These are phyloP conservation scores for Nephrocerus scutellatus DNA, from an alignment of 2,888 invertebrate species.

Conservation along the genomic window DNA sequence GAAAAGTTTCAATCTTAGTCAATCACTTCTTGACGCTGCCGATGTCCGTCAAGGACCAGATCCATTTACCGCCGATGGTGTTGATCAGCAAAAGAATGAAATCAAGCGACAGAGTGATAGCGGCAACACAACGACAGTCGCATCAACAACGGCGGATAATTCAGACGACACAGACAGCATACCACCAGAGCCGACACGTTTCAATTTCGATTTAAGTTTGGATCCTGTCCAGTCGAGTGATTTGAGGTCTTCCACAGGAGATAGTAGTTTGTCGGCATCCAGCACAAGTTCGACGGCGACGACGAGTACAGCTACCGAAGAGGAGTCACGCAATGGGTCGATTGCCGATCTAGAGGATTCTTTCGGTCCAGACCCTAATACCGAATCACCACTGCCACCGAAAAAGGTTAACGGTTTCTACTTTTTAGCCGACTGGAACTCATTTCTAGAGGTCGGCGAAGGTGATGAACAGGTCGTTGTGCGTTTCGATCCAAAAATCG, in stretches of 20 bases:
- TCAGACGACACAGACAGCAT: conserved; percentile 16
- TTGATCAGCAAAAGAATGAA: conserved; percentile 48
- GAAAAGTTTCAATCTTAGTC: conserved; percentile 37
- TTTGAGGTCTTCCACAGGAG: conserved; percentile 16
- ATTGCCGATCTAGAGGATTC: conserved; percentile 65
- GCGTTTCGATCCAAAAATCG: conserved; percentile 71
- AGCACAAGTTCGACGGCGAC: too few relatives aligned
- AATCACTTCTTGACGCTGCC: conserved; percentile 38
- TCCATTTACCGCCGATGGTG: conserved; percentile 41
- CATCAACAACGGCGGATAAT: conserved; percentile 3
- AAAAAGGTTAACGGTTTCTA: conserved; percentile 71
- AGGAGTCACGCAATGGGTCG: conserved; percentile 40
- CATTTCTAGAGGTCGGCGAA: conserved; percentile 74
- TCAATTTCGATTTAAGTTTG: conserved; percentile 33
- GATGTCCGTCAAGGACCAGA: conserved; percentile 45
- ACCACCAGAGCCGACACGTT: conserved; percentile 31
- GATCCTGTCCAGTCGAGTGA: conserved; percentile 19
- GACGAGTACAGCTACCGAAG: conserved; percentile 31
- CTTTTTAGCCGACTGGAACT: conserved; percentile 80
- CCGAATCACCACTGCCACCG: conserved; percentile 59
- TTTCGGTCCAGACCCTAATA: conserved; percentile 55
- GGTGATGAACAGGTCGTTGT: conserved; percentile 71
- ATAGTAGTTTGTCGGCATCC: conserved; percentile 15
- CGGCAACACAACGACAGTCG: conserved; percentile 2
- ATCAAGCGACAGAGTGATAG: conserved; percentile 50